Percentiles rank a stretch among this genome's conserved stretches.
Evolutionary conservation across 1,140 invertebrate species (phyloP).

Genomic region (Parasteatoda tepidariorum): DNA sequence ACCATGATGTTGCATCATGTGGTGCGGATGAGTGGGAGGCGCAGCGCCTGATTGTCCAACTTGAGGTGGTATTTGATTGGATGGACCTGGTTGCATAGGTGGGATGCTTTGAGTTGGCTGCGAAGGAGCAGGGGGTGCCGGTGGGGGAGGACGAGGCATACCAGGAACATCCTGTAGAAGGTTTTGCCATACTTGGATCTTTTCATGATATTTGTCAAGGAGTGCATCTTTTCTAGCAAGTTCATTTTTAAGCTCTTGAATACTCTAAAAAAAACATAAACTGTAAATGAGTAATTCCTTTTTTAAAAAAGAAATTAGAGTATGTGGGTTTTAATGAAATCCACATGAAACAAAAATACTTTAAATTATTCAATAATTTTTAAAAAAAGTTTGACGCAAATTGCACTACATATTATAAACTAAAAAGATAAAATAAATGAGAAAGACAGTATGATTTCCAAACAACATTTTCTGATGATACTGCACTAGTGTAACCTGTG

Average conservation of each 20-base stretch:
- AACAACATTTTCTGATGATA: no score
- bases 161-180: conserved; percentile 78
- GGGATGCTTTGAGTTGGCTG: conserved; percentile 28
- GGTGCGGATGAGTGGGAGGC: not conserved
- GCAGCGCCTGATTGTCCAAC: not conserved
- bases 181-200: conserved; percentile 89
- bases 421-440: no score
- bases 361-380: no score
- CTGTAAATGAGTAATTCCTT: not conserved
- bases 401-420: no score
- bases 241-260: conserved; percentile 84
- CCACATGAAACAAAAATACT: no score
- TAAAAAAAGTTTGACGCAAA: no score
- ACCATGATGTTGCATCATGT: conserved; percentile 54
- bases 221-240: conserved; percentile 87
- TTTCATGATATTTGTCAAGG: conserved; percentile 89
- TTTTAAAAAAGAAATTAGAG: no score
- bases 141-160: conserved; percentile 70
- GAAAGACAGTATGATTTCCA: no score
- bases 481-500: no score
- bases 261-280: conserved; percentile 78
- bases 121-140: conserved; percentile 65
- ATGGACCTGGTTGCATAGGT: conserved; percentile 19
- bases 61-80: conserved; percentile 33
- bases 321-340: no score